phyloP scores from a whole-genome alignment of 2,888 invertebrate genomes.

The Acheta domesticus region DNA sequence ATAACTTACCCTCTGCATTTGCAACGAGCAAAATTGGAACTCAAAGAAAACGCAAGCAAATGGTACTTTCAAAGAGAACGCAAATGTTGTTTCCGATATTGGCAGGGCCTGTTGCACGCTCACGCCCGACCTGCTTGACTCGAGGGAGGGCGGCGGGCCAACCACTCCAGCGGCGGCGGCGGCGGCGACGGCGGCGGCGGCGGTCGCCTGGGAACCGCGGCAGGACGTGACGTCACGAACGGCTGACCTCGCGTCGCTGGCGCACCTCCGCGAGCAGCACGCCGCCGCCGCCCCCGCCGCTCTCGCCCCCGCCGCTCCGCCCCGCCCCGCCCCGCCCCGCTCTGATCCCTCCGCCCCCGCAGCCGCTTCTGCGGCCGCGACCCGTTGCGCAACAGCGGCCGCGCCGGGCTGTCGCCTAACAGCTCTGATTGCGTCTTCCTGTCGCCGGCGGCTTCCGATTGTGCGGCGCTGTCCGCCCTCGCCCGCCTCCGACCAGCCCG shows the following conservation, averaged over 20 bases:
- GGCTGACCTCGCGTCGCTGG: neutral
- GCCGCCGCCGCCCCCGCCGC: neutral
- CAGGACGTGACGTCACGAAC: neutral
- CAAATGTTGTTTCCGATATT: too few species aligned
- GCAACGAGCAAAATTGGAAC: too few species aligned
- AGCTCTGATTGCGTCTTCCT: slow-evolving; percentile 9
- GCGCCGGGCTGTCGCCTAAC: neutral
- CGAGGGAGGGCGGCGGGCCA: too few species aligned
- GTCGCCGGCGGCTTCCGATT: neutral
- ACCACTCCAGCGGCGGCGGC: too few species aligned
- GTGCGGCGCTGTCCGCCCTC: neutral
- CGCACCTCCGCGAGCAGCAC: neutral
- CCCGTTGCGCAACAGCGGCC: neutral
- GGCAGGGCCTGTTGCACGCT: too few species aligned
- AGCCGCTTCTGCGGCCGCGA: neutral
- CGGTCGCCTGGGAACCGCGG: neutral
- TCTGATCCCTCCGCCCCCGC: neutral
- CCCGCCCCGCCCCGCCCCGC: too few species aligned
- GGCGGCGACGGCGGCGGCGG: neutral
- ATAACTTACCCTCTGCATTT: too few species aligned
- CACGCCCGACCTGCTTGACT: too few species aligned
- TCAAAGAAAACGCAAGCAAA: too few species aligned
- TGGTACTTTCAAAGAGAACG: too few species aligned
- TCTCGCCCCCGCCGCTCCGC: too few species aligned
- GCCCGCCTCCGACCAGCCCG: too few species aligned